Evolutionary conservation across 2,113 vertebrate genomes (phyloP).

Genomic region (Dolichotis patagonum): DNA sequence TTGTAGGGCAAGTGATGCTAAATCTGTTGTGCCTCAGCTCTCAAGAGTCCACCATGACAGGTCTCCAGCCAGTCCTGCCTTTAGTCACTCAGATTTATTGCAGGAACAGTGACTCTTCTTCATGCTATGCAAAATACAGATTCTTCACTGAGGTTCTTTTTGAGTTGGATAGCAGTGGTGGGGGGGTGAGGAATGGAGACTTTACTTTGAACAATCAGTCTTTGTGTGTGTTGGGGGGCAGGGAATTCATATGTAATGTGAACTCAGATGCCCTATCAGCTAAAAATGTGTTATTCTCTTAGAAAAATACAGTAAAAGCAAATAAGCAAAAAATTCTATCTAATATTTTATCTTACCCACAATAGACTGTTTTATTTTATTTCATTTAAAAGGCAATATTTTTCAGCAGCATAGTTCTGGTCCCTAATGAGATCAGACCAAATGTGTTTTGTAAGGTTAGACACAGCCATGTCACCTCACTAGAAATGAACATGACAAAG

Average conservation of each 20-base stretch:
- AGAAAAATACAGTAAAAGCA: neutral
- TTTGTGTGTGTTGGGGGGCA: fast-evolving
- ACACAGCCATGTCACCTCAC: neutral
- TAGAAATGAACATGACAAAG: neutral
- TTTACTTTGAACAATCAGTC: neutral
- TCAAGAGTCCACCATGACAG: neutral
- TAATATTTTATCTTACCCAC: neutral
- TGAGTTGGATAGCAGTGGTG: neutral
- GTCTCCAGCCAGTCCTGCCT: neutral
- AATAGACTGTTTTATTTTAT: neutral
- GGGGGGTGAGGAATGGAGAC: neutral
- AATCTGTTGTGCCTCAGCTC: neutral
- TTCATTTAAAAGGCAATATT: constrained; percentile 11
- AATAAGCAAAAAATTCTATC: neutral
- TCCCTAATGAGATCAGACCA: neutral
- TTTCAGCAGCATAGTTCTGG: neutral
- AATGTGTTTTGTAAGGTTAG: neutral
- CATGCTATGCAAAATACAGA: neutral
- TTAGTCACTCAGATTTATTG: neutral
- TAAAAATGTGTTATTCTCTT: neutral
- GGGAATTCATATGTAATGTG: neutral
- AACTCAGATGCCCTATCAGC: neutral
- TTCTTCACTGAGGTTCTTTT: neutral
- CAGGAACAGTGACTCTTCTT: neutral
- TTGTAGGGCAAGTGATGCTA: neutral